Evolutionary conservation across 2,888 invertebrate genomes (phyloP), one percentile per base, ranked within the genome.

Genomic region (Tetramorium bicarinatum): DNA sequence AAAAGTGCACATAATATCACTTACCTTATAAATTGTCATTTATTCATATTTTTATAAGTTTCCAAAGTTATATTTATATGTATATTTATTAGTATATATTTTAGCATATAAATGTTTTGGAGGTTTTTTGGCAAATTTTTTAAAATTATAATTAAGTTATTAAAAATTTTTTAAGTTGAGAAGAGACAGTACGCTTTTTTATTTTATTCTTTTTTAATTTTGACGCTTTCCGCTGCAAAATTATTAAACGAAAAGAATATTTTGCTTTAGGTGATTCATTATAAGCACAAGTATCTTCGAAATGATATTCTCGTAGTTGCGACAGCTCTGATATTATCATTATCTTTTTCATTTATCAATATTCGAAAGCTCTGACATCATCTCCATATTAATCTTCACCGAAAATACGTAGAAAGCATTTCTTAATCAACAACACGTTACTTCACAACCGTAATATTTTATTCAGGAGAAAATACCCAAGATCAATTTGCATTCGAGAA

Each of bases 361-460:
- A 77, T 54, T 54, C 52, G 76, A 77, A 77, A 77, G 47, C 25
- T 66, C 38, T 77, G 54, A 67, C 41, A 59, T 69, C 56, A 79
- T 8, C 21, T 34, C 18, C 9, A 69, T 34, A 9, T 59, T 79
- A 47, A 77, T 67, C 25, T 66, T 41, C 21, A 29, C 52, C n/a
- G 8, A 41, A 77, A 54, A 54, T 47, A 6, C 15, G 18, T 44
- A 21, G 3, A 64, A 75, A 38, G n/a, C 18, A 64, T 76, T 52
- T 76, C 29, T 49, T 62, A 62, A 38, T 52, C n/a, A 15, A 21
- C 34, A 52, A 49, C 15, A 62, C 49, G 47, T 62, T 21, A 18
- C 7, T 59, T 56, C 47, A 61, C 49, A 49, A 1, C 9, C 9
- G 18, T 47, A 21, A 44, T 54, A 41, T 44, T 13, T 75, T 21